These are phyloP conservation scores for Diachasmimorpha longicaudata DNA, from an alignment of 1,140 invertebrate genomes.

Conservation along the genomic window DNA sequence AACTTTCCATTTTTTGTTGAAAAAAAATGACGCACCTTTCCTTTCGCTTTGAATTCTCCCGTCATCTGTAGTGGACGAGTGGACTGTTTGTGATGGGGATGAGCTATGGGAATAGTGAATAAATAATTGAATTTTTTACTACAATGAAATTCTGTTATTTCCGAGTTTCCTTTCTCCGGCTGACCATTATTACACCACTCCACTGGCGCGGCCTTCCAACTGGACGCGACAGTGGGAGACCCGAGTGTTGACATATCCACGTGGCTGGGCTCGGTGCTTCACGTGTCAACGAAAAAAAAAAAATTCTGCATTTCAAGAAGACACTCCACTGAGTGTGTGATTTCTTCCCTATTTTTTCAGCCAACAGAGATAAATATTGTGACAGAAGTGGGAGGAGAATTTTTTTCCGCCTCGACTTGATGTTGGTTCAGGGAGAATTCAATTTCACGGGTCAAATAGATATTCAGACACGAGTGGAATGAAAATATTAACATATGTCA, in stretches of 20 bases:
- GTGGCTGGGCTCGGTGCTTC: neutral
- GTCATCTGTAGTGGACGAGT: neutral
- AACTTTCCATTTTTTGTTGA: too few relatives aligned
- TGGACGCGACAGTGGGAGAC: neutral
- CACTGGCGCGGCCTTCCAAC: neutral
- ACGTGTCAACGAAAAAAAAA: neutral
- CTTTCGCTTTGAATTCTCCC: neutral
- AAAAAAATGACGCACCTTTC: neutral
- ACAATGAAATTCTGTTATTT: neutral
- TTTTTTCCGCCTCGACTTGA: neutral
- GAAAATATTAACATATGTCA: neutral
- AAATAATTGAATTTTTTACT: neutral
- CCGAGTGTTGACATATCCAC: neutral
- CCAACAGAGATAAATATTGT: neutral
- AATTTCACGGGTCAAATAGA: neutral
- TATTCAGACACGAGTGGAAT: neutral
- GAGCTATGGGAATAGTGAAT: neutral
- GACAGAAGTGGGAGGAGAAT: neutral
- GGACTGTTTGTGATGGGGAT: neutral
- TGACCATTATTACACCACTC: neutral
- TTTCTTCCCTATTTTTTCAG: neutral
- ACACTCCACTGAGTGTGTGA: neutral
- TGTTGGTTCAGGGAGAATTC: neutral
- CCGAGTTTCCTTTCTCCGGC: neutral
- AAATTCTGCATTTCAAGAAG: neutral